These are phyloP conservation scores for Sandelia bainsii DNA, from an alignment of 2,797 vertebrate genomes.

Conservation along the genomic window DNA sequence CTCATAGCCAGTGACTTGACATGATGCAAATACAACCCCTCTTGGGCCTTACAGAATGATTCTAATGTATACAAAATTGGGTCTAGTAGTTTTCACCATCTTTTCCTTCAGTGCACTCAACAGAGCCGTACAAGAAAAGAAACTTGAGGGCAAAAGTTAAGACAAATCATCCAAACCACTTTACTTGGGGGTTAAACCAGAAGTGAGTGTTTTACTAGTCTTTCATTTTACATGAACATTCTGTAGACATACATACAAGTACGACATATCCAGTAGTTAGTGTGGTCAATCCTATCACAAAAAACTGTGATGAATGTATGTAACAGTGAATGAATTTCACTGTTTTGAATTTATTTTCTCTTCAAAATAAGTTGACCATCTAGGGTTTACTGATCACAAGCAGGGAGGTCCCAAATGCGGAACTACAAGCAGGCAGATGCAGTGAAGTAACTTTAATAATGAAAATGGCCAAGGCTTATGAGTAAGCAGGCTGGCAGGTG, in stretches of 20 bases:
- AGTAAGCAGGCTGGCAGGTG: background rate
- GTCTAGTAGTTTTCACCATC: background rate
- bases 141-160: background rate
- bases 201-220: background rate
- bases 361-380: no score
- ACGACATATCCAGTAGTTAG: no score
- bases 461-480: background rate
- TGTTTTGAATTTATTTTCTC: background rate
- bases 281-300: no score
- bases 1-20: conserved; percentile 13
- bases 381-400: background rate
- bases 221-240: background rate
- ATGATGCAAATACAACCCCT: conserved; percentile 9
- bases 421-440: no score
- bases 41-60: background rate
- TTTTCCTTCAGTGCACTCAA: background rate
- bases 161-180: background rate
- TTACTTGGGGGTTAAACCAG: background rate
- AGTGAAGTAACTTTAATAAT: background rate
- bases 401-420: background rate
- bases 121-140: background rate
- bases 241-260: no score
- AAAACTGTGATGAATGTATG: background rate
- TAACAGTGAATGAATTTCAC: no score
- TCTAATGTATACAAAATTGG: conserved; percentile 12